These are phyloP conservation scores for Aricia artaxerxes DNA, from an alignment of 2,888 invertebrate genomes.

Conservation along the genomic window DNA sequence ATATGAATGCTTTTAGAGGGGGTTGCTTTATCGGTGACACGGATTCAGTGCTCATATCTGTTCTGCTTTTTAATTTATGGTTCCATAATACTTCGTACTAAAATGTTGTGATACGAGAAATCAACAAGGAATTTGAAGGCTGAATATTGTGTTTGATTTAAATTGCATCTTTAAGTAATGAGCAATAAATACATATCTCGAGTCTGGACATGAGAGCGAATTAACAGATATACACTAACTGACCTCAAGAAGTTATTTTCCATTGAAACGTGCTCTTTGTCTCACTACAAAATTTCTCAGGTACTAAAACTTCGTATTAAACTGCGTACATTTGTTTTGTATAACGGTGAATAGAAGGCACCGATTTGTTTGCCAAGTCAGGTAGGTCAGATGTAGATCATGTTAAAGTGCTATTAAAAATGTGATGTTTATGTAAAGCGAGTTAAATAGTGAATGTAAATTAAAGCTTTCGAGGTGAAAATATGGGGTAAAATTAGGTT, in stretches of 20 bases:
- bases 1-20: constrained; percentile 71
- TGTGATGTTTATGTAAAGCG: constrained; percentile 6
- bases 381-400: constrained; percentile 30
- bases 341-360: constrained; percentile 36
- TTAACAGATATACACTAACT: constrained; percentile 36
- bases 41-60: constrained; percentile 26
- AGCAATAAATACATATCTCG: constrained; percentile 58
- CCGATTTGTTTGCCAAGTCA: constrained; percentile 34
- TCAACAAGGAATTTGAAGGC: neutral
- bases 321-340: constrained; percentile 44
- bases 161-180: neutral
- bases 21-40: constrained; percentile 50
- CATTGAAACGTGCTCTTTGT: constrained; percentile 34
- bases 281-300: constrained; percentile 33
- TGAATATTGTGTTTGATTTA: neutral
- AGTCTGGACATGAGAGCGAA: constrained; percentile 60
- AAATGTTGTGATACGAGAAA: constrained; percentile 7
- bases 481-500: neutral
- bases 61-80: constrained; percentile 24
- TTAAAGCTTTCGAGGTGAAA: constrained; percentile 1
- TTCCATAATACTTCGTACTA: constrained; percentile 7
- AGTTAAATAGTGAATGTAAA: neutral
- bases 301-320: constrained; percentile 33
- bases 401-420: constrained; percentile 24
- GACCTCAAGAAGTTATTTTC: constrained; percentile 34